Percentiles rank a stretch among this genome's conserved stretches.
Evolutionary conservation across 2,888 invertebrate species (phyloP).

Genomic region (Cantharis rufa): DNA sequence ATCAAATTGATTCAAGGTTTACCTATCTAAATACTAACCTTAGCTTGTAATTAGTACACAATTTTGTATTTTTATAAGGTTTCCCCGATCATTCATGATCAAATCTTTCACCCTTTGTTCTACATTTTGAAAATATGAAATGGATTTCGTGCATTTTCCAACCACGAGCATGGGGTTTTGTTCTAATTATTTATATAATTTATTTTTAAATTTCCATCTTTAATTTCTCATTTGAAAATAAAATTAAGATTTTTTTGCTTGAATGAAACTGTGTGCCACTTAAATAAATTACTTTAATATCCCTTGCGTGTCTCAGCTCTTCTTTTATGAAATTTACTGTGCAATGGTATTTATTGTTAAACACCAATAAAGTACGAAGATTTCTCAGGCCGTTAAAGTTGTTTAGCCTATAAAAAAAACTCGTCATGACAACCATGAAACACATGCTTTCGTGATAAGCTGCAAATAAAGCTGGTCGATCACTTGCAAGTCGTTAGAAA

Average conservation of each 20-base stretch:
- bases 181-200: neutral
- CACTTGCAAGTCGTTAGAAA: neutral
- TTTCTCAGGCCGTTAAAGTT: neutral
- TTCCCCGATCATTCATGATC: no score
- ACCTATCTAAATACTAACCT: no score
- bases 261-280: neutral
- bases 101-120: no score
- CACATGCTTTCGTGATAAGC: neutral
- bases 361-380: neutral
- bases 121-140: no score
- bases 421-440: neutral
- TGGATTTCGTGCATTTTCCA: neutral
- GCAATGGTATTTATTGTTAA: neutral
- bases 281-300: neutral
- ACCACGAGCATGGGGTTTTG: neutral
- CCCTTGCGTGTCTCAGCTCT: neutral
- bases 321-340: neutral
- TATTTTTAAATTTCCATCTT: neutral
- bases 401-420: neutral
- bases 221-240: neutral
- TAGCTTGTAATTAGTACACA: no score
- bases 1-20: no score
- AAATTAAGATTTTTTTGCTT: neutral
- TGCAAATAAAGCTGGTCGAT: neutral
- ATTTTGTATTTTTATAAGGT: no score